Conservation (phyloP, 2,113 vertebrate genomes). For the Baryphthengus martii region DNA sequence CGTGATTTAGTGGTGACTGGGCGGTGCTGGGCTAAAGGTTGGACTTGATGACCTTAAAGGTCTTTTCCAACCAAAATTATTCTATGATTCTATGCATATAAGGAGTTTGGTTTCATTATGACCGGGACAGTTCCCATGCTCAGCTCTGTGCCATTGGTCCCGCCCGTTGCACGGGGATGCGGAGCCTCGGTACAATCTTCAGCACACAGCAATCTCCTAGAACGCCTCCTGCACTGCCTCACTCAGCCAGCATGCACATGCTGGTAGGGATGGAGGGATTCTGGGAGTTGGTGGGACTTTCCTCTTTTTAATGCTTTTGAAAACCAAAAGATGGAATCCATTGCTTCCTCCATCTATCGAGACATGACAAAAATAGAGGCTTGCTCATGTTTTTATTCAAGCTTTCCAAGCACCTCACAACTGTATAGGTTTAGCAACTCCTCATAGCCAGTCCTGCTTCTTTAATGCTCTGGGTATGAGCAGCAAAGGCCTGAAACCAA, state of each 20-base stretch:
- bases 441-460: not conserved
- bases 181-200: not conserved
- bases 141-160: rapidly evolving
- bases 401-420: not conserved
- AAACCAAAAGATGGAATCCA: not conserved
- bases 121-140: not conserved
- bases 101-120: not conserved
- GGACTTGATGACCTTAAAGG: not conserved
- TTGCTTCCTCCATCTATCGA: not conserved
- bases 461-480: not conserved
- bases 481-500: not conserved
- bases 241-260: rapidly evolving
- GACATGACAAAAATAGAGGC: not conserved
- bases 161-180: not conserved
- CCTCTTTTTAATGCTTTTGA: not conserved
- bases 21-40: not conserved
- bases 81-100: not conserved
- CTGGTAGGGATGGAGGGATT: rapidly evolving
- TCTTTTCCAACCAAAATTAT: not conserved
- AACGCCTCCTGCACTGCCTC: not conserved
- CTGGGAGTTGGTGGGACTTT: not conserved
- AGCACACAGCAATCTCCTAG: not conserved
- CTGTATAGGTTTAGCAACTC: not conserved
- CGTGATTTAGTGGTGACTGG: not conserved
- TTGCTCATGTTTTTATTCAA: not conserved